phyloP scores from a whole-genome alignment of 1,140 invertebrate genomes.

The Linepithema humile region DNA sequence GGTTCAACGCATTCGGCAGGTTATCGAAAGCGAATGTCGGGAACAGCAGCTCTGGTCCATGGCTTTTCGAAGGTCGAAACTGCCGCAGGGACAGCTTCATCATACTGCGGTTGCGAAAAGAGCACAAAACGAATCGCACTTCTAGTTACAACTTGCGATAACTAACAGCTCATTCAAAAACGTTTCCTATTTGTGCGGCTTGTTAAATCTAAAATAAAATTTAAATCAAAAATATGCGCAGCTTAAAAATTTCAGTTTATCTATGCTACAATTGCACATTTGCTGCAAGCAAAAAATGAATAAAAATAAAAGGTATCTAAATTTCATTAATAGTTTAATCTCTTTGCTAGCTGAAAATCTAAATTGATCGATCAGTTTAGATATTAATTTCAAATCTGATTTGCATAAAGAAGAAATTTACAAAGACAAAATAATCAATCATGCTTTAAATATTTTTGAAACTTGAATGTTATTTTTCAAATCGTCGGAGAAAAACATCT shows the following conservation, averaged over 20 bases:
- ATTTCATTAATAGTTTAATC: background rate
- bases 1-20: slow-evolving; percentile 52
- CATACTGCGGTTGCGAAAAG: slow-evolving; percentile 30
- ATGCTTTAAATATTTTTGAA: background rate
- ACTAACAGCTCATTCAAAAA: background rate
- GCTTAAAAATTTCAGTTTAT: background rate
- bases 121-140: slow-evolving; percentile 10
- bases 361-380: background rate
- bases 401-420: background rate
- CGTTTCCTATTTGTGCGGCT: background rate
- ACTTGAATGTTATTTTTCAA: slow-evolving; percentile 10
- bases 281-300: background rate
- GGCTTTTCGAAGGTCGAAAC: slow-evolving; percentile 14
- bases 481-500: background rate
- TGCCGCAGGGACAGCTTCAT: slow-evolving; percentile 21
- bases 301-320: background rate
- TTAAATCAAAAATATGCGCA: background rate
- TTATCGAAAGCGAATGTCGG: slow-evolving; percentile 54
- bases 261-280: background rate
- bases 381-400: background rate
- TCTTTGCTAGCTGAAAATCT: background rate
- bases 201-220: background rate
- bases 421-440: background rate
- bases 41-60: slow-evolving; percentile 2
- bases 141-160: slow-evolving; percentile 17